phyloP scores from a whole-genome alignment of 2,797 vertebrate genomes.

The Poecilia picta region DNA sequence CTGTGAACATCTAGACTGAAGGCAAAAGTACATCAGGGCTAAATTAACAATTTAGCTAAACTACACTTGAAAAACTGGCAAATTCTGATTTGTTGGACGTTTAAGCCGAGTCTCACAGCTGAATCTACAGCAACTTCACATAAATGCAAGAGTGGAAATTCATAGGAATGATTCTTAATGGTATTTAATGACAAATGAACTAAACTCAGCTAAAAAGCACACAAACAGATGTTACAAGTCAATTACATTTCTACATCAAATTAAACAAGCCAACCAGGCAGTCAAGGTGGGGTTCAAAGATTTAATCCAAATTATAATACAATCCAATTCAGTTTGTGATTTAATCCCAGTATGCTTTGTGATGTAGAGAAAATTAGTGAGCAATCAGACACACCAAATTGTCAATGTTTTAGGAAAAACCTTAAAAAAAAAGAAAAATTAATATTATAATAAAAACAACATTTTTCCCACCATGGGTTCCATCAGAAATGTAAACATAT shows the following conservation, averaged over 20 bases:
- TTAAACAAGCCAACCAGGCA: neutral
- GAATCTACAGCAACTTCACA: neutral
- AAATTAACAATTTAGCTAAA: neutral
- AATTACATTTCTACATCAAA: neutral
- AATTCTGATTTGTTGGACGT: neutral
- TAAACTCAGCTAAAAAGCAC: neutral
- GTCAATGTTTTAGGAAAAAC: neutral
- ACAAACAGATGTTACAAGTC: neutral
- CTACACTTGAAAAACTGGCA: neutral
- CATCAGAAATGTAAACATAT: neutral
- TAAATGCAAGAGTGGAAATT: neutral
- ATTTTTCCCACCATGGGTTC: neutral
- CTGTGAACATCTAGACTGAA: neutral
- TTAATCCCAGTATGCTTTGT: neutral
- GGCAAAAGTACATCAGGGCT: slow-evolving; percentile 12
- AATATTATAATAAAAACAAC: neutral
- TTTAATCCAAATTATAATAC: neutral
- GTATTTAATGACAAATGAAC: neutral
- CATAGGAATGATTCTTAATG: neutral
- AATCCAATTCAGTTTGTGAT: neutral
- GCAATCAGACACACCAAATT: neutral
- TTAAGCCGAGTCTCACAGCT: neutral
- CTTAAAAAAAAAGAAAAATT: neutral
- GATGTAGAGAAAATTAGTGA: neutral
- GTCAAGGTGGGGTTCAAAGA: neutral